Evolutionary conservation across 2,888 invertebrate species (phyloP), one percentile per base, ranked within the genome.

Genomic region (Dolichomitus sp.): DNA sequence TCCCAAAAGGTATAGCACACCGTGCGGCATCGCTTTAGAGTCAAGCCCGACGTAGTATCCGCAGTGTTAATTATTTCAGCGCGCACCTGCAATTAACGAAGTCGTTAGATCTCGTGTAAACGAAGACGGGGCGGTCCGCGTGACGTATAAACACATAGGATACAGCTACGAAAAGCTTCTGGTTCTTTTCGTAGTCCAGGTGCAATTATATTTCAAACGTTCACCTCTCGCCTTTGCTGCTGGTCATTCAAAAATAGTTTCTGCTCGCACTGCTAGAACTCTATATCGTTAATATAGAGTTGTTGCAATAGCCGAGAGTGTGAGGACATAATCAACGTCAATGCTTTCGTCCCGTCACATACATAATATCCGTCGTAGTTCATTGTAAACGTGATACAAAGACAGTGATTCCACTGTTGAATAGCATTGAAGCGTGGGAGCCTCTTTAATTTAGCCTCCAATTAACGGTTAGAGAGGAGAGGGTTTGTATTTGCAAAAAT

Each of bases 391-490:
- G n/a, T n/a, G 42, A 54, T 57, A 80, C 66, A 77, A 79, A 80
- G 86, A 65, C 42, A 61, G 45, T 66, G 72, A 68, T 70, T 72
- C 66, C 68, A 37, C 40, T 19, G 73, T 68, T 63, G 66, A 54
- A 76, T 80, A 61, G 76, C 72, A 19, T 40, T 69, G 75, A 72
- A 33, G 59, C 17, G 84, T 84, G 87, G 87, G 88, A 87, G 88
- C 88, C 88, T 90, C 88, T 90, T 90, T 90, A 89, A 90, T 90
- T 90, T 88, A 88, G 90, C 88, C 87, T 89, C 90, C 90, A 90
- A 90, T 90, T 90, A 90, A 90, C 89, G 89, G 87, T 85, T 40
- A 88, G 86, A 86, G 37, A 23, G 68, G 65, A 48, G 70, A 85
- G 84, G 87, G 86, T 87, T 90, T 85, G 87, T 89, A 88, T 89